Percentiles rank a stretch among this genome's conserved stretches.
Conservation (phyloP, 2,797 vertebrate species). For the Chelonia mydas region DNA sequence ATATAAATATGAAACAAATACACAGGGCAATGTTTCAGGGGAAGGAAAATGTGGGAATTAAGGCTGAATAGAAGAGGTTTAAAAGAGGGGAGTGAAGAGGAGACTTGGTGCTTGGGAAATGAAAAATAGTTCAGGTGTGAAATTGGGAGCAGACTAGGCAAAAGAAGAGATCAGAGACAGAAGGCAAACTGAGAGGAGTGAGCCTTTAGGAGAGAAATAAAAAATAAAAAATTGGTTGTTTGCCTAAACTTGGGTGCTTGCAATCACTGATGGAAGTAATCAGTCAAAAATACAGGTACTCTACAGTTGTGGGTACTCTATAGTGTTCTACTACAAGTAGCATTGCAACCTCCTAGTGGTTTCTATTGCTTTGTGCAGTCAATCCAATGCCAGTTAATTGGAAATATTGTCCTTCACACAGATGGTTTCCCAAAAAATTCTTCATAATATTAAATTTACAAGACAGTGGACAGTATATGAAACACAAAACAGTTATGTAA, state of each 20-base stretch:
- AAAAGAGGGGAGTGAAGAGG: constrained; percentile 31
- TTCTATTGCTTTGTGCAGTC: background rate
- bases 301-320: background rate
- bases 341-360: fast-evolving
- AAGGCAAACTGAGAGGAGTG: background rate
- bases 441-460: background rate
- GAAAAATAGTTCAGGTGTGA: constrained; percentile 18
- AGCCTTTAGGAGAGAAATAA: background rate
- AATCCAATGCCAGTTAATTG: background rate
- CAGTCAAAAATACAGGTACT: background rate
- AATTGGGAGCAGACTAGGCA: background rate
- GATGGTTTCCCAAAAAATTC: background rate
- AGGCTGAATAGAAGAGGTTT: background rate
- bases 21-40: background rate
- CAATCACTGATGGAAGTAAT: background rate
- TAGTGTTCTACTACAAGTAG: background rate
- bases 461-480: background rate
- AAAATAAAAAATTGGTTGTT: background rate
- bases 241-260: background rate
- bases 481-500: background rate
- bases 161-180: background rate
- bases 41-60: background rate
- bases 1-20: background rate
- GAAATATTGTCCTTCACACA: background rate
- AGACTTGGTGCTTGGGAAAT: constrained; percentile 7